These are phyloP conservation scores for Gnathonemus longibarbis DNA, from an alignment of 2,113 vertebrate species.

Conservation along the genomic window DNA sequence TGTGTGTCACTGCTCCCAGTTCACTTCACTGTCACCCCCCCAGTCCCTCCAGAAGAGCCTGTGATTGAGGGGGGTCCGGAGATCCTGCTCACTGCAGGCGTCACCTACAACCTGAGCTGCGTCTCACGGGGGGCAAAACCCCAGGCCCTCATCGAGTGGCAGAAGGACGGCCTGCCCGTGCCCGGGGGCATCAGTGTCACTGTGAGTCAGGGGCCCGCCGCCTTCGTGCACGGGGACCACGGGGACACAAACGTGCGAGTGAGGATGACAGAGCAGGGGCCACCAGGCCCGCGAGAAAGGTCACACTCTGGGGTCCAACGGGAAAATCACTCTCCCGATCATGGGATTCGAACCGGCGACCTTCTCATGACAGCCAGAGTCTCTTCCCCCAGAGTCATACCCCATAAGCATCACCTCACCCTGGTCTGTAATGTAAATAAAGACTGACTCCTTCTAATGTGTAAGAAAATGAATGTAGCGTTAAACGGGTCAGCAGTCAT, in stretches of 20 bases:
- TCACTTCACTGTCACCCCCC: not conserved
- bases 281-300: not conserved
- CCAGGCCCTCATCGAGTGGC: conserved; percentile 79
- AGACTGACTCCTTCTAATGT: not conserved
- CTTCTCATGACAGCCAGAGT: not conserved
- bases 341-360: not conserved
- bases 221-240: conserved; percentile 15
- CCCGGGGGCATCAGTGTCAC: conserved; percentile 75
- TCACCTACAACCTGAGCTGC: conserved; percentile 80
- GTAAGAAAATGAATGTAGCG: not conserved
- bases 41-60: conserved; percentile 82
- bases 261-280: not conserved
- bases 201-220: conserved; percentile 56
- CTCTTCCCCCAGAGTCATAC: conserved; percentile 28
- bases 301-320: not conserved
- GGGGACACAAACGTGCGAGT: not conserved
- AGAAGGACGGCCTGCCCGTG: conserved; percentile 71
- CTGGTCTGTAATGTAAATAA: not conserved
- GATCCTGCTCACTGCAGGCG: conserved; percentile 77
- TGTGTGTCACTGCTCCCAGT: not conserved
- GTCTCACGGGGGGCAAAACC: conserved; percentile 83
- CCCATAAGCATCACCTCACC: conserved; percentile 28
- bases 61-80: conserved; percentile 77
- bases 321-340: not conserved
- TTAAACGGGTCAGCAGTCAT: not conserved